These are phyloP conservation scores for Plagodis pulveraria DNA, from an alignment of 2,888 invertebrate genomes.

Conservation along the genomic window DNA sequence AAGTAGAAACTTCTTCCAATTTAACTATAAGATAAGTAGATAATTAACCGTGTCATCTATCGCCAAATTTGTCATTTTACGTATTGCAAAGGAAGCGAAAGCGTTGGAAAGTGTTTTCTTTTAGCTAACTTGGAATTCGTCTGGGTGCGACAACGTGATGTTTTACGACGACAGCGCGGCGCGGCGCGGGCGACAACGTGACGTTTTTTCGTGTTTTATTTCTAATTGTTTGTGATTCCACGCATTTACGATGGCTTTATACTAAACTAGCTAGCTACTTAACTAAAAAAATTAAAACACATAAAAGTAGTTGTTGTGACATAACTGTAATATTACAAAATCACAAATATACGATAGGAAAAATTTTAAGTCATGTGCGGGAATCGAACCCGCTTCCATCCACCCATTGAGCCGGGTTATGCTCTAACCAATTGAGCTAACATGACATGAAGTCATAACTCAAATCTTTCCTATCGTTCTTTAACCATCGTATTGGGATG, in stretches of 20 bases:
- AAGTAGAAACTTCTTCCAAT: too few relatives aligned
- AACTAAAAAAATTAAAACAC: too few relatives aligned
- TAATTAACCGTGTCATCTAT: conserved; percentile 15
- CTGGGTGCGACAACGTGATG: conserved; percentile 1
- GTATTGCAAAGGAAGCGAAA: conserved; percentile 29
- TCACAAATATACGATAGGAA: too few relatives aligned
- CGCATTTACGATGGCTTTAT: conserved; percentile 11
- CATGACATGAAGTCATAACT: too few relatives aligned
- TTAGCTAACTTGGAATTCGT: conserved; percentile 23
- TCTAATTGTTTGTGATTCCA: conserved; percentile 34
- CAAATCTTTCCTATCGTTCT: too few relatives aligned
- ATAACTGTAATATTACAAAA: too few relatives aligned
- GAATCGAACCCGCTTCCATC: too few relatives aligned
- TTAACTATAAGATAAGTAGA: neutral
- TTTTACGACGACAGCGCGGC: conserved; percentile 9
- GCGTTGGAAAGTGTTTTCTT: conserved; percentile 38
- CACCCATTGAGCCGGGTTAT: too few relatives aligned
- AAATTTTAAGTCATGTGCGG: too few relatives aligned
- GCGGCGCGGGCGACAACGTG: neutral
- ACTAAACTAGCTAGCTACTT: neutral
- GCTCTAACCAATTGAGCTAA: too few relatives aligned
- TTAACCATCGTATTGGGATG: too few relatives aligned
- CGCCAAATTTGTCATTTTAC: conserved; percentile 18
- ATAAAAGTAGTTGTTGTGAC: too few relatives aligned
- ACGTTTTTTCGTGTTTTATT: conserved; percentile 27